Evolutionary conservation across 2,113 vertebrate genomes (phyloP).

Genomic region (Poecile atricapillus): DNA sequence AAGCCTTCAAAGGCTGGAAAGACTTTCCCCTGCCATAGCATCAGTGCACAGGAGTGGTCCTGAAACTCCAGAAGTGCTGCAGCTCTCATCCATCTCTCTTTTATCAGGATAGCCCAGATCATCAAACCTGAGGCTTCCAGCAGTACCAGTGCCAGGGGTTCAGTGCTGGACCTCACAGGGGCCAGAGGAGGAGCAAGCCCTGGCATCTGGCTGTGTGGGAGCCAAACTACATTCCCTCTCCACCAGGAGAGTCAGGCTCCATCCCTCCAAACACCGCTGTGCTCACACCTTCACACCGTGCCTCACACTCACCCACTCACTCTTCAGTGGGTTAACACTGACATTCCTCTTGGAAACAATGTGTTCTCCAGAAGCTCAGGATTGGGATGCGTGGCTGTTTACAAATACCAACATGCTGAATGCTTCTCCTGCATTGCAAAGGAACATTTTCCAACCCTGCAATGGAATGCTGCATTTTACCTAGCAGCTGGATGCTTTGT

Average conservation of each 20-base stretch:
- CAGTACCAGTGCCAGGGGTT: fast-evolving
- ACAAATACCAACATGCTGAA: neutral
- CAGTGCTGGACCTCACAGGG: neutral
- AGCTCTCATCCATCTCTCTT: neutral
- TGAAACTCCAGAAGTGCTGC: neutral
- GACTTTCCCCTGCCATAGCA: neutral
- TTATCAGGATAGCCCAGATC: too few species aligned
- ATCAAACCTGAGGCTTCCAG: neutral
- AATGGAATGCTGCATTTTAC: neutral
- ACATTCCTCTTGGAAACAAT: neutral
- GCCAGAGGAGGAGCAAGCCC: neutral
- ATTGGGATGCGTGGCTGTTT: neutral
- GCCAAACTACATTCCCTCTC: neutral
- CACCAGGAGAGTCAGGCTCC: neutral
- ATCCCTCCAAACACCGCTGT: fast-evolving
- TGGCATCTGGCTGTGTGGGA: neutral
- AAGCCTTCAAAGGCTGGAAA: neutral
- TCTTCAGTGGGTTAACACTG: neutral
- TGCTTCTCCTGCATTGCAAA: neutral
- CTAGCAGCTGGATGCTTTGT: neutral
- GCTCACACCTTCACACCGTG: fast-evolving
- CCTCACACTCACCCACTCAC: neutral
- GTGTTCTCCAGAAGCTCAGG: neutral
- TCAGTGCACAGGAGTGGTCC: neutral
- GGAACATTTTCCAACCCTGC: neutral